These are phyloP conservation scores for Crypturellus undulatus DNA, from an alignment of 2,113 vertebrate species.

Conservation along the genomic window DNA sequence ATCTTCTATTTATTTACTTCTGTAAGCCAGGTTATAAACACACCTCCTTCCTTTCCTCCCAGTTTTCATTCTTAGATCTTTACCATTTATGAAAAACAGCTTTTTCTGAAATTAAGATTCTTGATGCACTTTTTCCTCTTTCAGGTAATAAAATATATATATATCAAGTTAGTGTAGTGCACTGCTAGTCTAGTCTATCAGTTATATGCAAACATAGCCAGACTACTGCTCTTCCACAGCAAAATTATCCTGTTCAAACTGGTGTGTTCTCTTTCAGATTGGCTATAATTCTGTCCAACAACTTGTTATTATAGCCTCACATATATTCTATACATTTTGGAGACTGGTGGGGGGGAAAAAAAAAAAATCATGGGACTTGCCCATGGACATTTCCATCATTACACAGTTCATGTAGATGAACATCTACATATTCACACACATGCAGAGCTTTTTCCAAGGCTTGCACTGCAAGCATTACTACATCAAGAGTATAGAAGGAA, in stretches of 20 bases:
- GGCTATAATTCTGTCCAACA: not conserved
- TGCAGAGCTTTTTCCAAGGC: not conserved
- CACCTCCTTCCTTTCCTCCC: not conserved
- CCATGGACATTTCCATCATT: not conserved
- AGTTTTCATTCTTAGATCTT: not conserved
- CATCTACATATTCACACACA: not conserved
- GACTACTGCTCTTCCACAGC: not conserved
- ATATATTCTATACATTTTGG: not conserved
- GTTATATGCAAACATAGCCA: not conserved
- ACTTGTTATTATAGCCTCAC: not conserved
- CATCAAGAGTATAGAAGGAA: not conserved
- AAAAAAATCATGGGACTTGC: no score
- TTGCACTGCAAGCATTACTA: not conserved
- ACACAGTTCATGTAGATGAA: not conserved
- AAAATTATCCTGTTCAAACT: not conserved
- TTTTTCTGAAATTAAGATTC: conserved; percentile 1
- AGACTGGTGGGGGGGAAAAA: not conserved
- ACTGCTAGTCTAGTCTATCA: not conserved
- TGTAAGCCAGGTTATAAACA: not conserved
- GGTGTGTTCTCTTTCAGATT: not conserved
- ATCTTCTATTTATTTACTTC: not conserved
- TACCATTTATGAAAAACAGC: not conserved
- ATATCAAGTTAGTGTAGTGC: not conserved
- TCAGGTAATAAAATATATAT: not conserved
- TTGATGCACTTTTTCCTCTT: not conserved